These are phyloP conservation scores for Diloba caeruleocephala DNA, from an alignment of 2,888 invertebrate genomes.

Conservation along the genomic window DNA sequence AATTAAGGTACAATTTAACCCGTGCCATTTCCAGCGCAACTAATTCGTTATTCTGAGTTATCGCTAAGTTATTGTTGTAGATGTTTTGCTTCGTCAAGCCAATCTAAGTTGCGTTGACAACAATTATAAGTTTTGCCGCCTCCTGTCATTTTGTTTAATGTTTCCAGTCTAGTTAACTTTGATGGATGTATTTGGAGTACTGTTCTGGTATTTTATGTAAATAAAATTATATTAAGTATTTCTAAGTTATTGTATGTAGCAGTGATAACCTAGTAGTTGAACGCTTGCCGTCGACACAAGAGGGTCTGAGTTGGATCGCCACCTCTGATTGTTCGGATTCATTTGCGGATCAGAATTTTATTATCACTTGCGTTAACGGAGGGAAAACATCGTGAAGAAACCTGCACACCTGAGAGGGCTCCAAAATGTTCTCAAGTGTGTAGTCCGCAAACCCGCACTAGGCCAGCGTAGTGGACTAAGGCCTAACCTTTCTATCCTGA, in stretches of 20 bases:
- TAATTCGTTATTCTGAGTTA: constrained; percentile 58
- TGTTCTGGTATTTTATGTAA: constrained; percentile 16
- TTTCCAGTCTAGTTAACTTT: constrained; percentile 55
- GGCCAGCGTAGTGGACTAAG: too few relatives aligned
- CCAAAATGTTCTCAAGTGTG: too few relatives aligned
- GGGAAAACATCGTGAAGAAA: too few relatives aligned
- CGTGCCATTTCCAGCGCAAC: constrained; percentile 33
- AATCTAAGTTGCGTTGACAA: constrained; percentile 77
- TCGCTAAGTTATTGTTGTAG: constrained; percentile 65
- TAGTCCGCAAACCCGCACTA: too few relatives aligned
- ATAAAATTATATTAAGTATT: background rate
- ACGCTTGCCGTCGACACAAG: too few relatives aligned
- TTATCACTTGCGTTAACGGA: too few relatives aligned
- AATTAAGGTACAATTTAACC: constrained; percentile 24
- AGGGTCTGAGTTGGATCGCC: too few relatives aligned
- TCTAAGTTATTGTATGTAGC: background rate
- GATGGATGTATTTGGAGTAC: constrained; percentile 32
- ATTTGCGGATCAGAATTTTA: too few relatives aligned
- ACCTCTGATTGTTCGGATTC: too few relatives aligned
- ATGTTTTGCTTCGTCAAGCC: constrained; percentile 70
- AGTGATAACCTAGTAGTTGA: too few relatives aligned
- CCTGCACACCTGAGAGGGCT: too few relatives aligned
- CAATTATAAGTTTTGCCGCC: constrained; percentile 70
- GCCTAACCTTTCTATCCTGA: too few relatives aligned
- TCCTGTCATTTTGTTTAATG: constrained; percentile 65